Evolutionary conservation across 2,888 invertebrate species (phyloP), one percentile per base, ranked within the genome.

Genomic region (Melinopterus prodromus): DNA sequence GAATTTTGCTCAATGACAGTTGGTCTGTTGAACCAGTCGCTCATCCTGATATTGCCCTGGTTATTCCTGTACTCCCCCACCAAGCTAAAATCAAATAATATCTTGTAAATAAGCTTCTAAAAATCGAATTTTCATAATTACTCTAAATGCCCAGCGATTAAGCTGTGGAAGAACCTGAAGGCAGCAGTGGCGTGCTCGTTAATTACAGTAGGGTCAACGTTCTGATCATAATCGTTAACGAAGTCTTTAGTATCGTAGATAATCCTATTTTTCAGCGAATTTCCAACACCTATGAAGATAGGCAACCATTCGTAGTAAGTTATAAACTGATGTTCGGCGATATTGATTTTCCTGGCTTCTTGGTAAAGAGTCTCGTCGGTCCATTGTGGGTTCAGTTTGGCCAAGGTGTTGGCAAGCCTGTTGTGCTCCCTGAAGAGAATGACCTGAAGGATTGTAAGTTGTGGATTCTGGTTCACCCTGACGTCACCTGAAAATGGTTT

Each of bases 301-400:
- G 95, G 95, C 38, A 95, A 89, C 91, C 94, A 95, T 88, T 95
- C 95, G 86, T 95, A 94, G 87, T 95, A 95, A 79, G 93, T 92
- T 84, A 95, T 94, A 83, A 93, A 92, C 86, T 95, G 95, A 84
- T 93, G 91, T 87, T 94, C 90, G 1, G 94, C 95, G 26, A 93
- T 92, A 81, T 92, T 89, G 78, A 95, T 94, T 69, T 93, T 91
- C 76, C 95, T 90, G 0, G 95, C 91, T 88, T 95, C 95, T 87
- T 95, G 95, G 90, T 91, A 96, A 6, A 93, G 86, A 0, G 91
- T 93, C 87, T 95, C 95, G 84, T 95, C 95, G 82, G 90, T 90
- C 95, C 95, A 95, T 82, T 94, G 94, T 0, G 94, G 94, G 88
- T 96, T 96, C 37, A 95, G 85, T 6, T 89, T 87, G 0, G 90